Conservation (phyloP, 2,113 vertebrate genomes). For the Chlamydotis undulata region DNA sequence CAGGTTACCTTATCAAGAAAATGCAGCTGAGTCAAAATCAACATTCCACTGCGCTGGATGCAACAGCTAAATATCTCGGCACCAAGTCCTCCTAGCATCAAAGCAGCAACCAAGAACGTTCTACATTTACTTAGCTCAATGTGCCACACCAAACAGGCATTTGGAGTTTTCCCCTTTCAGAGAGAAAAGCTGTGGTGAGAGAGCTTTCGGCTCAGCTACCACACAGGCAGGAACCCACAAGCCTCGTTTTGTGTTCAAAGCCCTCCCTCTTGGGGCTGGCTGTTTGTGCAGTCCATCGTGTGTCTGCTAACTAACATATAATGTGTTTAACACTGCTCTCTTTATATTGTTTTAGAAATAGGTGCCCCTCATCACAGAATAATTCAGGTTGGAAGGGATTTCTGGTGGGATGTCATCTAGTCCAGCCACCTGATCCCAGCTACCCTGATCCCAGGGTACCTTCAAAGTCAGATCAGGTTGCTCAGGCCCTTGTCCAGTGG, state of each 20-base stretch:
- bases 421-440: background rate
- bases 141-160: background rate
- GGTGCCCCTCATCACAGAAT: background rate
- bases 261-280: slow-evolving; percentile 45
- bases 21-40: background rate
- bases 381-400: background rate
- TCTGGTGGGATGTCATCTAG: background rate
- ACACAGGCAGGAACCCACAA: background rate
- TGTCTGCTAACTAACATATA: rapidly evolving
- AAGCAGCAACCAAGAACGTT: background rate
- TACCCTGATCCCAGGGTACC: background rate
- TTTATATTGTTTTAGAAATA: background rate
- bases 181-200: rapidly evolving
- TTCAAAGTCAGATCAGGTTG: background rate
- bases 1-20: slow-evolving; percentile 32
- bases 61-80: background rate
- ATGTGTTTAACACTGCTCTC: background rate
- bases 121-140: background rate
- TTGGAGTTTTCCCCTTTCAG: background rate
- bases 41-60: background rate
- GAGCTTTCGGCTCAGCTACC: background rate
- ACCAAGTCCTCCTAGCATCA: background rate
- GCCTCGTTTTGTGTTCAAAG: rapidly evolving
- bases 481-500: background rate
- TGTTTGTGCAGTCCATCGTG: background rate